Base-by-base conservation (phyloP, 1,140 invertebrate genomes). In the Dendrolimus punctatus region DNA sequence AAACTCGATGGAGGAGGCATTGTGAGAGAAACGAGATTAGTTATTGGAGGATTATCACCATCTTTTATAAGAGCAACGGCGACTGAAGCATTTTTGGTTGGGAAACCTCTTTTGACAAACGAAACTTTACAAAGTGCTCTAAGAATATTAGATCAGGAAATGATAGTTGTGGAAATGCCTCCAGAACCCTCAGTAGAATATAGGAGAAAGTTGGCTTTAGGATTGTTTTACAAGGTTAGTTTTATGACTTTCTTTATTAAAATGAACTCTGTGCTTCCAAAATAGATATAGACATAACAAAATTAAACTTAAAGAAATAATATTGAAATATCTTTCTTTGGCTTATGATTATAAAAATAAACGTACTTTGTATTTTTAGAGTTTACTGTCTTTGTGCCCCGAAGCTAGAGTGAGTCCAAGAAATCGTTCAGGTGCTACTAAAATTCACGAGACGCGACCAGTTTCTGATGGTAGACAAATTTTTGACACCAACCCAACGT, bases 11-110 rank as follows among this genome's bases (percentile, higher is more conserved):
- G 36, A 5, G 23, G 50, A 4, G 55, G 56, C 9, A 47, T 36
- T 6, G 68, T 79, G 0, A 6, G 46, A 9, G 41, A 61, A 40
- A 57, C 63, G 23, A 69, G 71, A 48, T 72, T 82, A 39, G 87
- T 90, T 8, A 92, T 88, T 63, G 91, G 94, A 8, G 93, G 92
- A 39, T 92, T 95, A 23, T 89, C 88, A 55, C 82, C 90, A 6
- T 64, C 88, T 8, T 95, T 94, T 66, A 84, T 88, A 5, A 92
- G 92, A 4, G 93, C 94, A 76, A 44, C 6, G 4, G 54, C 54
- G 40, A 74, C 74, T 36, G 73, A 80, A 58, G 65, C 73, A 23
- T 92, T 79, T 68, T 66, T 95, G 2, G 41, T 73, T 5, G 91
- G 90, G 1, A 88, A 90, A 59, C 62, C 71, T 10, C 59, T 91